A percentile compares a stretch with the other conserved stretches of the same genome.
phyloP scores from a whole-genome alignment of 1,140 invertebrate genomes.

The Microplitis demolitor region DNA sequence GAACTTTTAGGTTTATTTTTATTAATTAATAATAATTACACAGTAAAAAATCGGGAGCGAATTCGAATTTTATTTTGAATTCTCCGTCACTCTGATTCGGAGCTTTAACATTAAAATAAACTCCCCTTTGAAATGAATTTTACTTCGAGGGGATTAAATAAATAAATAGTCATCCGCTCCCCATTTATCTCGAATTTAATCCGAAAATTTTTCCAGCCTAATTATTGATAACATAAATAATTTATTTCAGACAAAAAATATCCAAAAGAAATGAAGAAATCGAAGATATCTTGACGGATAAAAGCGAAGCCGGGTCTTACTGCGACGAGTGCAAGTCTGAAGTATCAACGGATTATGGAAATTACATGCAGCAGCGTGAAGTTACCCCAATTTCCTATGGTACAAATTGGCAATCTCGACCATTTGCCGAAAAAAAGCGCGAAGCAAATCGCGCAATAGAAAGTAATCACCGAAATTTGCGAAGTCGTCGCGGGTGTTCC shows the following conservation, averaged over 20 bases:
- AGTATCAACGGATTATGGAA: constrained; percentile 30
- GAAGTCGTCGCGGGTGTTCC: constrained; percentile 41
- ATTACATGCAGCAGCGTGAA: neutral
- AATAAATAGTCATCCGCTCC: no score
- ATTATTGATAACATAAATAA: no score
- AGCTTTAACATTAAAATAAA: no score
- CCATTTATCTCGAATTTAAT: no score
- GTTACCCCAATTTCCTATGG: constrained; percentile 40
- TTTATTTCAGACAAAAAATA: neutral
- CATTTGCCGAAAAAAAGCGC: constrained; percentile 23
- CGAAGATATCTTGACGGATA: constrained; percentile 26
- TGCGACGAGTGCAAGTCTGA: constrained; percentile 43
- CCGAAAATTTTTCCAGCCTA: no score
- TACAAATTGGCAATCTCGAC: constrained; percentile 38
- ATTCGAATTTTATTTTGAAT: no score
- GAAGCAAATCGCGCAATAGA: constrained; percentile 13
- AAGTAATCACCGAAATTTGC: constrained; percentile 19
- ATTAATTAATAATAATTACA: no score
- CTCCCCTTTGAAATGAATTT: no score
- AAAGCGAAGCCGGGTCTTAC: constrained; percentile 41
- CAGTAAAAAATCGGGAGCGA: no score
- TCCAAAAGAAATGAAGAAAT: neutral
- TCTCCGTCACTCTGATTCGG: no score
- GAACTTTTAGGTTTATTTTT: no score
- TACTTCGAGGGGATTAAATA: no score